Evolutionary conservation across 2,113 vertebrate genomes (phyloP).

Genomic region (Prunella fulvescens): DNA sequence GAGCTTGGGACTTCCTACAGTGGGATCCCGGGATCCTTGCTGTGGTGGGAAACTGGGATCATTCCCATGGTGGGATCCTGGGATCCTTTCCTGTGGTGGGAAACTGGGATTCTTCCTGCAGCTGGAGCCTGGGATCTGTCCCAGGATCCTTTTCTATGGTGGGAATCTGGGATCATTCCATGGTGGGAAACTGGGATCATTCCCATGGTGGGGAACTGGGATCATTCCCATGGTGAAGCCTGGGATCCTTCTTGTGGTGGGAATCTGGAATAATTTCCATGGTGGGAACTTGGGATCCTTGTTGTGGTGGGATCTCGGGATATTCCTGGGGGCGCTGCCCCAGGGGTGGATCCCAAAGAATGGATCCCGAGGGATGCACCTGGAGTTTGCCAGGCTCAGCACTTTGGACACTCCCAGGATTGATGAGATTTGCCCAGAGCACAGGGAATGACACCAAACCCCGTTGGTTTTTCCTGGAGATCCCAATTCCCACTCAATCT

Average conservation of each 20-base stretch:
- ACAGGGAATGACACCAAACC: neutral
- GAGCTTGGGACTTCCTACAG: rapidly evolving
- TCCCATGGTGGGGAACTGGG: too few relatives aligned
- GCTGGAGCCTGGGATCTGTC: neutral
- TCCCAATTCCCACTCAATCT: neutral
- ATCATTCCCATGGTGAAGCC: neutral
- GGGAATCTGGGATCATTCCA: rapidly evolving
- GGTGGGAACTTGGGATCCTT: neutral
- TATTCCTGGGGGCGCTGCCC: neutral
- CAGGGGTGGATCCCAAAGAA: neutral
- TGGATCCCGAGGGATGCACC: neutral
- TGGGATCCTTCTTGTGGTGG: neutral
- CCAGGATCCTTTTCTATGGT: too few relatives aligned
- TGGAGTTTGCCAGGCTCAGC: neutral
- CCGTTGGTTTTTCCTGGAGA: neutral
- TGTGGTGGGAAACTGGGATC: rapidly evolving
- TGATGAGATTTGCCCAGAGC: neutral
- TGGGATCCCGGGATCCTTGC: neutral
- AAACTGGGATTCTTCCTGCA: neutral
- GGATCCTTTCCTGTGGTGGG: too few relatives aligned
- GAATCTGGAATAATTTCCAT: rapidly evolving
- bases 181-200: rapidly evolving
- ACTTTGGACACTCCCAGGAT: neutral
- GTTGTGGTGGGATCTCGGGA: neutral
- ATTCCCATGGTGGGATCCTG: neutral